Evolutionary conservation across 2,113 vertebrate genomes (phyloP).

Genomic region (Odocoileus virginianus): DNA sequence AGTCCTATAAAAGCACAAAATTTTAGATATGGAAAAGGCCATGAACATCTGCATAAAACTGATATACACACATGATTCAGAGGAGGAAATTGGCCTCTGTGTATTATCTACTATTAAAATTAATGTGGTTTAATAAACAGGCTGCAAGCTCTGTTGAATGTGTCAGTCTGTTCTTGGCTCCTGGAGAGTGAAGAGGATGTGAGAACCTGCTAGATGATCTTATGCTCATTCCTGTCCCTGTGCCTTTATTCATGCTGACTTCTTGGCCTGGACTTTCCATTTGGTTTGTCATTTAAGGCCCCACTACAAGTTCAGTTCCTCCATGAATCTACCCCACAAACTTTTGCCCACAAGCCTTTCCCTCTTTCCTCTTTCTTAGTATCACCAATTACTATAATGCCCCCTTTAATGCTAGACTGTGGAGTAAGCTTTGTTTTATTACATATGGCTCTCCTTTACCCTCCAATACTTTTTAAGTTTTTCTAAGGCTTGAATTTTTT

Average conservation of each 20-base stretch:
- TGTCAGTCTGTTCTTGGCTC: neutral
- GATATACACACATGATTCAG: neutral
- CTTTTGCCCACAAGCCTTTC: neutral
- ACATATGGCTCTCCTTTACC: neutral
- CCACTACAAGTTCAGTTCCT: neutral
- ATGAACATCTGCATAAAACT: neutral
- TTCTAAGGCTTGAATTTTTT: neutral
- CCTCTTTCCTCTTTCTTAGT: neutral
- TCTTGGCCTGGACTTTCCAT: neutral
- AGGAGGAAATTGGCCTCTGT: neutral
- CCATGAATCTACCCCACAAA: neutral
- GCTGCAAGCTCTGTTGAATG: neutral
- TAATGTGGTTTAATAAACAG: neutral
- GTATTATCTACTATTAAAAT: neutral
- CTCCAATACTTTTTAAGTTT: neutral
- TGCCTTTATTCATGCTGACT: neutral
- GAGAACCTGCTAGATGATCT: neutral
- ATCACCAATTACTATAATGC: neutral
- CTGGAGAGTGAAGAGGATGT: neutral
- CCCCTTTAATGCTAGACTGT: neutral
- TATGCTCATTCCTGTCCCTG: neutral
- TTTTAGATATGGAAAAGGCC: neutral
- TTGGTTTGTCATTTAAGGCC: neutral
- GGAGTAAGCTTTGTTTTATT: neutral
- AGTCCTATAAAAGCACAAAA: neutral